Conservation (phyloP, 1,140 invertebrate genomes). For the Atta colombica region DNA sequence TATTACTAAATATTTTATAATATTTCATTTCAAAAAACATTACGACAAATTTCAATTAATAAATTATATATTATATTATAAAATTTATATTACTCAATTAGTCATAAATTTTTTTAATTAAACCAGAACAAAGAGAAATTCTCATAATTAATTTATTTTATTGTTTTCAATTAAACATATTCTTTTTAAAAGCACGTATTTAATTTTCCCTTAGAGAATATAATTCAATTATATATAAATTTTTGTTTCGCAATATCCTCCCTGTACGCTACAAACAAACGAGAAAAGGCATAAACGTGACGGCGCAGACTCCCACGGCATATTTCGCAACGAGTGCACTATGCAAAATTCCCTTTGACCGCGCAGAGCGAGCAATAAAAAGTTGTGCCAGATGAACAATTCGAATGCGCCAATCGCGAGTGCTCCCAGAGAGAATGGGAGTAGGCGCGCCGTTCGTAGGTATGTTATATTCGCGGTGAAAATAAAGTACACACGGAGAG, state of each 20-base stretch:
- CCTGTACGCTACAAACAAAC: neutral
- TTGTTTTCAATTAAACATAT: neutral
- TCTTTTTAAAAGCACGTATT: neutral
- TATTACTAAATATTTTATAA: no score
- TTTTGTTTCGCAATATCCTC: constrained; percentile 23
- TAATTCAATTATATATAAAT: constrained; percentile 8
- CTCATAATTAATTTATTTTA: constrained; percentile 5
- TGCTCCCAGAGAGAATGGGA: constrained; percentile 44
- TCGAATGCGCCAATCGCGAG: neutral
- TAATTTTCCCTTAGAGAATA: neutral
- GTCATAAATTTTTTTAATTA: neutral
- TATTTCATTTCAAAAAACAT: no score
- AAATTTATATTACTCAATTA: neutral
- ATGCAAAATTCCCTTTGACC: constrained; percentile 47
- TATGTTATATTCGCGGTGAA: constrained; percentile 63
- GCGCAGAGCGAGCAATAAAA: constrained; percentile 24
- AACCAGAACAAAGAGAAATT: neutral
- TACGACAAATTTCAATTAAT: neutral
- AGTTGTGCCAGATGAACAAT: constrained; percentile 27
- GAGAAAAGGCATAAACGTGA: constrained; percentile 4
- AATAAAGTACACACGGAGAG: constrained; percentile 57
- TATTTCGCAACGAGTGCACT: constrained; percentile 30
- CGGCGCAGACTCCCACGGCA: constrained; percentile 29
- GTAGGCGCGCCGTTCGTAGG: constrained; percentile 55
- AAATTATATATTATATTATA: neutral